Evolutionary conservation across 1,140 invertebrate genomes (phyloP), one percentile per base, ranked within the genome.

Genomic region (Gonioctena quinquepunctata): DNA sequence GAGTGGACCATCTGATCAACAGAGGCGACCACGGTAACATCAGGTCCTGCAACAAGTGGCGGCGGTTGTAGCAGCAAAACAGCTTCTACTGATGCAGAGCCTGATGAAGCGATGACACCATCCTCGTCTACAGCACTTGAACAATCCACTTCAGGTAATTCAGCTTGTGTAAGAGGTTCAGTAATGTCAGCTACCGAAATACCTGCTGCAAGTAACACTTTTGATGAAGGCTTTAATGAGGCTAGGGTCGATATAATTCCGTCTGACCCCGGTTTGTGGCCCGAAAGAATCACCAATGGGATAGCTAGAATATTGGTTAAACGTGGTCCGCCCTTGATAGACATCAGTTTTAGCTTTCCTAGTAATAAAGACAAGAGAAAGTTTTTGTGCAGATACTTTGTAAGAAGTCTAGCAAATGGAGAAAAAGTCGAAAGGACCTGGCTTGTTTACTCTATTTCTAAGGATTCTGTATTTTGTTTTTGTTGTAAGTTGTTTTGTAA

Each of bases 401-500:
- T 19, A 54, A 52, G 60, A 71, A 70, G 61, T 56, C 57, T 71
- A 33, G n/a, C 60, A 18, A 76, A 74, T 74, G 74, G 71, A 18
- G 66, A 76, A 70, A 70, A 75, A 65, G 52, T 73, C 59, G 60
- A 50, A 1, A 65, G 68, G 68, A 48, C 63, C 22, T 74, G 71
- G 65, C 56, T 75, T 50, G 56, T 77, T 5, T 75, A 73, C 42
- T 69, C 27, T 54, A 69, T 59, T 63, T 74, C 59, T 13, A 71
- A 68, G 68, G 56, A 74, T 63, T 71, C 52, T 13, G 54, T 77
- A 52, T 73, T 66, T 69, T 73, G 73, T 61, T 77, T 77, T 64
- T 75, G 66, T 71, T 77, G 70, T 66, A 75, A 75, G 69, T 65
- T 77, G 8, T 68, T 75, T 59, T 54, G 62, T 27, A 70, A 70